These are phyloP conservation scores for Hoplodrina ambigua DNA, from an alignment of 2,888 invertebrate genomes.

Conservation along the genomic window DNA sequence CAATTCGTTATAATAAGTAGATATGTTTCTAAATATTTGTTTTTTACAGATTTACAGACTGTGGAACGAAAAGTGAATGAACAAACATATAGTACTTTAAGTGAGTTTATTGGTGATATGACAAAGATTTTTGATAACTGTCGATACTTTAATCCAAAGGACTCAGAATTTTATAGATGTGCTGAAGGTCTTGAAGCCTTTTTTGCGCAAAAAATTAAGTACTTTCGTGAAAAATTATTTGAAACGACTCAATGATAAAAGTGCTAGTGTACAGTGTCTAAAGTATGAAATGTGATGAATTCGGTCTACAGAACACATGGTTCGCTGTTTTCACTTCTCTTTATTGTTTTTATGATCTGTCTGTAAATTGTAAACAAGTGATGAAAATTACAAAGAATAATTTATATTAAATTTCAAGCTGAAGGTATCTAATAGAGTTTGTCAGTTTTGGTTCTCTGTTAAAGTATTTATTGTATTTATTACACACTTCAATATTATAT, in stretches of 20 bases:
- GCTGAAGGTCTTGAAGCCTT: constrained; percentile 98
- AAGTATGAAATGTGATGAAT: constrained; percentile 61
- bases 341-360: constrained; percentile 78
- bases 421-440: constrained; percentile 74
- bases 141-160: constrained; percentile 98
- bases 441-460: constrained; percentile 81
- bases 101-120: constrained; percentile 99
- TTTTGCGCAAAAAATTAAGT: constrained; percentile 98
- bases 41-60: constrained; percentile 95
- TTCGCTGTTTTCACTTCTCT: constrained; percentile 63
- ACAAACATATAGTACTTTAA: constrained; percentile 95
- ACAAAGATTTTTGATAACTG: constrained; percentile 99
- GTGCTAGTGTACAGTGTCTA: constrained; percentile 80
- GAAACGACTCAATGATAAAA: constrained; percentile 90
- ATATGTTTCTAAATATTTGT: constrained; percentile 10
- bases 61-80: constrained; percentile 96
- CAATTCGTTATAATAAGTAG: not conserved
- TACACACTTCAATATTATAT: constrained; percentile 77
- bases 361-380: constrained; percentile 86
- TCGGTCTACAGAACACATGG: constrained; percentile 56
- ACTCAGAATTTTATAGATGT: constrained; percentile 98
- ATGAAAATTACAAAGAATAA: constrained; percentile 84
- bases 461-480: constrained; percentile 89
- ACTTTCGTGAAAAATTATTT: constrained; percentile 95
- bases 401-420: constrained; percentile 76